These are phyloP conservation scores for Procavia capensis DNA, from an alignment of 2,113 vertebrate species.

Conservation along the genomic window DNA sequence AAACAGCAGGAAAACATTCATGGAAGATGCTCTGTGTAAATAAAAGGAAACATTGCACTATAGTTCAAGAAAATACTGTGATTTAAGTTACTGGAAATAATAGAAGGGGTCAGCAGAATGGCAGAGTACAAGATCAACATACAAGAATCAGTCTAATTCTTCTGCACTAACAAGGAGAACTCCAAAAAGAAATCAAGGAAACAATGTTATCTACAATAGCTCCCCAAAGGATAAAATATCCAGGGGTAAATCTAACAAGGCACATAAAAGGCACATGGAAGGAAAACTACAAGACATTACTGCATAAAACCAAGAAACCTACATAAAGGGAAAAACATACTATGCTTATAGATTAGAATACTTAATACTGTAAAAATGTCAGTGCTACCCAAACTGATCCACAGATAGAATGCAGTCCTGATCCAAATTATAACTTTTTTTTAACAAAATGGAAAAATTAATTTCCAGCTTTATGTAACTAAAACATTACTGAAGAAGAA, in stretches of 20 bases:
- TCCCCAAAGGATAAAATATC: not conserved
- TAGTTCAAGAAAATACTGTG: conserved; percentile 59
- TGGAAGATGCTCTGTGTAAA: conserved; percentile 53
- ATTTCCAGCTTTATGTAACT: not conserved
- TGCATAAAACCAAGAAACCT: not conserved
- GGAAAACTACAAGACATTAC: not conserved
- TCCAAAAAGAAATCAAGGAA: not conserved
- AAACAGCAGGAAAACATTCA: conserved; percentile 72
- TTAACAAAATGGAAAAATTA: not conserved
- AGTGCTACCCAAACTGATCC: not conserved
- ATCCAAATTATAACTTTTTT: not conserved
- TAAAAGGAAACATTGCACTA: conserved; percentile 45
- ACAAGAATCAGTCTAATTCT: not conserved
- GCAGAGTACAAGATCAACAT: not conserved
- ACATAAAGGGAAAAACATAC: not conserved
- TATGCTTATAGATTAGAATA: not conserved
- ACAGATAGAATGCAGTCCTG: not conserved
- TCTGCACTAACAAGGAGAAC: not conserved
- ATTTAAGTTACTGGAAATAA: not conserved
- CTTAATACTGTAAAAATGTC: not conserved
- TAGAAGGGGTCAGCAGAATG: not conserved
- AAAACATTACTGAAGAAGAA: not conserved
- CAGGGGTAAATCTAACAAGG: not conserved
- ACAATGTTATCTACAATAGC: not conserved
- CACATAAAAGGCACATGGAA: not conserved